Evolutionary conservation across 1,140 invertebrate species (phyloP).

Genomic region (Drosophila leontia): DNA sequence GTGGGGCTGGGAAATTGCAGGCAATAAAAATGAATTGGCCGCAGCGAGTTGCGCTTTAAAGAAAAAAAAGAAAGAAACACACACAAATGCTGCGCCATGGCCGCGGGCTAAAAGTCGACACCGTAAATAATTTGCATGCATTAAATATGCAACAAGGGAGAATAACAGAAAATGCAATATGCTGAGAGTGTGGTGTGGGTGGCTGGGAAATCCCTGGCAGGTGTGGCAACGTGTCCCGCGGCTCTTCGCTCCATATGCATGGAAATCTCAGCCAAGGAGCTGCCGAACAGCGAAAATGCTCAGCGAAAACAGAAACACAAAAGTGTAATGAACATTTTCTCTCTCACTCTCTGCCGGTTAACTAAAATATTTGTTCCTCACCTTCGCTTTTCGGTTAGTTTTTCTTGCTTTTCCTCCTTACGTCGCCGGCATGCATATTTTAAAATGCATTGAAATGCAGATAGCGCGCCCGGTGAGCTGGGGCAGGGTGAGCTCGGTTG

Average conservation of each 20-base stretch:
- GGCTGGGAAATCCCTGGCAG: slow-evolving; percentile 20
- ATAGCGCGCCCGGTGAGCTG: slow-evolving; percentile 36
- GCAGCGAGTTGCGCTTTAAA: slow-evolving; percentile 48
- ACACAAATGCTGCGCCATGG: slow-evolving; percentile 6
- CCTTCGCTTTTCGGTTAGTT: slow-evolving; percentile 19
- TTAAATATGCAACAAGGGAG: slow-evolving; percentile 71
- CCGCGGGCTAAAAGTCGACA: slow-evolving; percentile 53
- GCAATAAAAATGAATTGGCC: slow-evolving; percentile 60
- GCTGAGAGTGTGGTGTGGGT: slow-evolving; percentile 23
- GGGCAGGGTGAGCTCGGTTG: neutral
- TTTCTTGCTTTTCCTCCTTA: slow-evolving; percentile 11
- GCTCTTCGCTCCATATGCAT: slow-evolving; percentile 69
- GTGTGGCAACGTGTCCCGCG: slow-evolving; percentile 63
- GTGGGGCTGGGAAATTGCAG: slow-evolving; percentile 27
- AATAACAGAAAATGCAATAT: slow-evolving; percentile 70
- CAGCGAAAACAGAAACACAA: slow-evolving; percentile 8
- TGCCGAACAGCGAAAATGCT: slow-evolving; percentile 23
- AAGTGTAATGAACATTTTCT: slow-evolving; percentile 68
- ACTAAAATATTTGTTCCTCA: slow-evolving; percentile 39
- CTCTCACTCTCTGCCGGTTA: slow-evolving; percentile 8
- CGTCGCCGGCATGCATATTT: slow-evolving; percentile 61
- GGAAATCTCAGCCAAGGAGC: slow-evolving; percentile 66
- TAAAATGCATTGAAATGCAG: slow-evolving; percentile 71
- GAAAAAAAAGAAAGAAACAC: slow-evolving; percentile 13
- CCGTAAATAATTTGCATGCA: slow-evolving; percentile 77